Percentiles rank a stretch among this genome's conserved stretches.
phyloP scores from a whole-genome alignment of 2,797 vertebrate genomes.

The Enoplosus armatus region DNA sequence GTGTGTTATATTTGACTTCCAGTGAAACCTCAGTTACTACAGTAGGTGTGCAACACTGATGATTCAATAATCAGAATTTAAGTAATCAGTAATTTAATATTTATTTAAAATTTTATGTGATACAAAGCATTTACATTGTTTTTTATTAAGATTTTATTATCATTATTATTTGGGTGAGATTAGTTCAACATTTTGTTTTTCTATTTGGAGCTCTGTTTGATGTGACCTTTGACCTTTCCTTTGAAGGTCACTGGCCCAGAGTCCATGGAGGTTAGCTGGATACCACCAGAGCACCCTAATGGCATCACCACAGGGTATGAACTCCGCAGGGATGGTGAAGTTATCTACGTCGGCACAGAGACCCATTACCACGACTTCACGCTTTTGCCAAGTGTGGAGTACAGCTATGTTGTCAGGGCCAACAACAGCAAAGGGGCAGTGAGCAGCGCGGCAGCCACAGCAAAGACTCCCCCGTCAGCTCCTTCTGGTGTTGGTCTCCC shows the following conservation, averaged over 20 bases:
- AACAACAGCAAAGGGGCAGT: constrained; percentile 89
- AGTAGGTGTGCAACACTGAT: not conserved
- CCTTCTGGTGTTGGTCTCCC: constrained; percentile 91
- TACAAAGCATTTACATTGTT: no score
- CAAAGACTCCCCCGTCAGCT: constrained; percentile 89
- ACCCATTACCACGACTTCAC: constrained; percentile 91
- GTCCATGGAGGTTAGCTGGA: constrained; percentile 93
- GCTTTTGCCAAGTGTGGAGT: constrained; percentile 88
- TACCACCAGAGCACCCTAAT: constrained; percentile 88
- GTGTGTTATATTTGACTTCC: constrained; percentile 45
- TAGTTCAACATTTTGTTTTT: not conserved
- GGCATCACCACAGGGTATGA: constrained; percentile 91
- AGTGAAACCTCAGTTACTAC: not conserved
- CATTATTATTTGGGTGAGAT: not conserved
- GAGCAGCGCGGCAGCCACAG: constrained; percentile 81
- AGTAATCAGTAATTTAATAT: no score
- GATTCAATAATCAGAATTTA: no score
- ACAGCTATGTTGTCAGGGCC: constrained; percentile 88
- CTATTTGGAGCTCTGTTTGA: constrained; percentile 9
- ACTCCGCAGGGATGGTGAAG: constrained; percentile 86
- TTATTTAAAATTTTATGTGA: no score
- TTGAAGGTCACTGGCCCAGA: constrained; percentile 89
- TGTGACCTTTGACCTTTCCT: constrained; percentile 21
- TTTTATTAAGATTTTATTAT: not conserved
- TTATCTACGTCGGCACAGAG: constrained; percentile 90